These are phyloP conservation scores for Aphidius gifuensis DNA, from an alignment of 1,140 invertebrate species.

Conservation along the genomic window DNA sequence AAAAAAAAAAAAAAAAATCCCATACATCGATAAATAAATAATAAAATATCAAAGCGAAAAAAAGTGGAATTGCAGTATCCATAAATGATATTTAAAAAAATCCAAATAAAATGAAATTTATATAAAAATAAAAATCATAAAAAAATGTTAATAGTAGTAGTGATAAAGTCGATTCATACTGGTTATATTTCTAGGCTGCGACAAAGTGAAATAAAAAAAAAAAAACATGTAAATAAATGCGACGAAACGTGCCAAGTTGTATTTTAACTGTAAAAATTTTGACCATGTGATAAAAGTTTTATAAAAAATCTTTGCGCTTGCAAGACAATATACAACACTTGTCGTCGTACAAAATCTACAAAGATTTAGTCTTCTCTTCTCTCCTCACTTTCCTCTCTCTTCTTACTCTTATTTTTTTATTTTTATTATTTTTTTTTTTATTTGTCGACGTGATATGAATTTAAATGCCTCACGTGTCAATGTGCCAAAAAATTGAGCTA, in stretches of 20 bases:
- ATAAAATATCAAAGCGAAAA: too few species aligned
- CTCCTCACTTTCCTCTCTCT: neutral
- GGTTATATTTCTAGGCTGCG: slow-evolving; percentile 37
- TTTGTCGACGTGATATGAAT: neutral
- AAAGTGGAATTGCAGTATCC: too few species aligned
- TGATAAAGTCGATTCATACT: slow-evolving; percentile 36
- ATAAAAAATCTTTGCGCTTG: neutral
- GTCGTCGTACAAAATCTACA: slow-evolving; percentile 22
- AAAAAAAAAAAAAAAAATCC: too few species aligned
- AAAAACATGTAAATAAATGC: slow-evolving; percentile 47
- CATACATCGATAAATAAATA: too few species aligned
- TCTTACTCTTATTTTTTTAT: slow-evolving; percentile 6
- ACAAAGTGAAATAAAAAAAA: slow-evolving; percentile 2
- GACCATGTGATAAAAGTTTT: slow-evolving; percentile 16
- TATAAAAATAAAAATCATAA: too few species aligned
- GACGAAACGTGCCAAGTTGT: slow-evolving; percentile 37
- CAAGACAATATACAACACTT: slow-evolving; percentile 24
- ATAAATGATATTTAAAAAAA: too few species aligned
- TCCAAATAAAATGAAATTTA: too few species aligned
- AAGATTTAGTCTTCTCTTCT: slow-evolving; percentile 30
- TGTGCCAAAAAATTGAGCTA: too few species aligned
- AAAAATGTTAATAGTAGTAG: too few species aligned
- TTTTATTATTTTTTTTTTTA: neutral
- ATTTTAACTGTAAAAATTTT: slow-evolving; percentile 29
- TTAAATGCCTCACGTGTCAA: too few species aligned